Evolutionary conservation across 2,113 vertebrate genomes (phyloP).

Genomic region (Opisthocomus hoazin): DNA sequence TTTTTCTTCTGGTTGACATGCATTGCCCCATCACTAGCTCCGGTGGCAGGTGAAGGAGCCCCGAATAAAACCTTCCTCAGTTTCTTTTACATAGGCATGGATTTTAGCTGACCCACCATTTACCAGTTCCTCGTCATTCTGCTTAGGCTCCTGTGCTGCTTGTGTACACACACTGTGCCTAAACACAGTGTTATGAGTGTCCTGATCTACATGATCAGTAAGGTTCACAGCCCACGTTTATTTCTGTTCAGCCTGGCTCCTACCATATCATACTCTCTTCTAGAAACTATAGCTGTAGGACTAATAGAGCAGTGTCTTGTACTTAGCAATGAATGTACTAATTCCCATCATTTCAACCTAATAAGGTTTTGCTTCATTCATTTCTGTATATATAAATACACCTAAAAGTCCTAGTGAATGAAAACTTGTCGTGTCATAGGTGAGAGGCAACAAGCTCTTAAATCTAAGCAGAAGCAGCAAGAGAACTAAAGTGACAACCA

Average conservation of each 20-base stretch:
- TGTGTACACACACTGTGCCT: background rate
- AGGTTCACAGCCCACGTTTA: background rate
- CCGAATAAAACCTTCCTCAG: background rate
- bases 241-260: background rate
- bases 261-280: background rate
- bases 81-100: background rate
- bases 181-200: background rate
- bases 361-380: background rate
- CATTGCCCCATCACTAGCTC: background rate
- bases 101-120: background rate
- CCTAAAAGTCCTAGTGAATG: background rate
- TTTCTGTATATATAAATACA: background rate
- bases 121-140: background rate
- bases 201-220: background rate
- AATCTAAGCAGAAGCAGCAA: background rate
- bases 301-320: background rate
- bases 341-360: background rate
- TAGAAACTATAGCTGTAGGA: background rate
- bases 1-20: background rate
- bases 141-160: background rate
- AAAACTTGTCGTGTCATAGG: background rate
- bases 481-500: background rate
- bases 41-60: background rate
- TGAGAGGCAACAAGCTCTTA: constrained; percentile 45
- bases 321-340: background rate